phyloP scores from a whole-genome alignment of 2,113 vertebrate species.

The Plectropomus leopardus region DNA sequence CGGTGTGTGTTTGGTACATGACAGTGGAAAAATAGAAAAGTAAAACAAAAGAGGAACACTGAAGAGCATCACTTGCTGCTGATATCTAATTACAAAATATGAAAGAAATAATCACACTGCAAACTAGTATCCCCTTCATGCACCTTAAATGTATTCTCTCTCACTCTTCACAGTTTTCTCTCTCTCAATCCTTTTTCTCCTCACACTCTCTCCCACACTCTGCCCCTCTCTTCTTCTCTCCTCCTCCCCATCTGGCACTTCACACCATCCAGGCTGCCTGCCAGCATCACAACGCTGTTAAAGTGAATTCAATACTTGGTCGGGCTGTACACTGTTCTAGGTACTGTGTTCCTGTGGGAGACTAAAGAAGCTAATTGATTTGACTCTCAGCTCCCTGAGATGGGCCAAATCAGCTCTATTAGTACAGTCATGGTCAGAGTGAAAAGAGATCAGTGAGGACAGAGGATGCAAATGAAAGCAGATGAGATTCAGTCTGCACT shows the following conservation, averaged over 20 bases:
- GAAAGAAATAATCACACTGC: not conserved
- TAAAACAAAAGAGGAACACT: not conserved
- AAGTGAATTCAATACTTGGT: constrained; percentile 70
- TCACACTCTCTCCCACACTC: not conserved
- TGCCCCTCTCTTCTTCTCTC: not conserved
- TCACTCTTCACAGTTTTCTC: not conserved
- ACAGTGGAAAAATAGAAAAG: not conserved
- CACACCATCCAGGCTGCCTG: constrained; percentile 50
- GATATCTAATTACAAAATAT: not conserved
- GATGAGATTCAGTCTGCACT: not conserved
- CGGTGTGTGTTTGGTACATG: not conserved
- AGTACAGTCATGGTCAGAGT: constrained; percentile 17
- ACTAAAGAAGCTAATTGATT: constrained; percentile 69
- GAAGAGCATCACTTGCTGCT: not conserved
- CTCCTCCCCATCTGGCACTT: constrained; percentile 32
- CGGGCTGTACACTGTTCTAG: constrained; percentile 48
- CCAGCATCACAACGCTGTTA: constrained; percentile 59
- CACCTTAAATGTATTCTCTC: not conserved
- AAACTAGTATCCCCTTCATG: not conserved
- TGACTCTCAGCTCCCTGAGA: constrained; percentile 48
- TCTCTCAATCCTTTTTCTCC: not conserved
- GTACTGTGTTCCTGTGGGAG: constrained; percentile 58
- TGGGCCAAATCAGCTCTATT: constrained; percentile 64
- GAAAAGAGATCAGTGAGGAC: constrained; percentile 28
- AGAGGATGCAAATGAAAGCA: constrained; percentile 24